phyloP scores from a whole-genome alignment of 2,113 vertebrate species.

The Cheilinus undulatus region DNA sequence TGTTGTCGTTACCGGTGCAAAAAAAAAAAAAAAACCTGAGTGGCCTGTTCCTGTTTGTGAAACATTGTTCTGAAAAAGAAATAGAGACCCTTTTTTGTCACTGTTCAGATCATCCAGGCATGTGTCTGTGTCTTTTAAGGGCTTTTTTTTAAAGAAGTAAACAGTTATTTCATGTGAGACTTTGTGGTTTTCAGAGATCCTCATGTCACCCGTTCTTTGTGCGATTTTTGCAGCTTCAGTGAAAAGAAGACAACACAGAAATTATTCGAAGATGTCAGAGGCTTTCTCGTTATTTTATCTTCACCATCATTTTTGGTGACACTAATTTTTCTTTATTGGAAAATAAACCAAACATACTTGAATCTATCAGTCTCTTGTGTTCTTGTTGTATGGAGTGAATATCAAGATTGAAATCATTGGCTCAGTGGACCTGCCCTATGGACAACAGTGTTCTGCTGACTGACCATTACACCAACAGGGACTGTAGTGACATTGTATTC shows the following conservation, averaged over 20 bases:
- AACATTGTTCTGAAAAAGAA: slow-evolving; percentile 58
- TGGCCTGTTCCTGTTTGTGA: slow-evolving; percentile 64
- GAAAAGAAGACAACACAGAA: slow-evolving; percentile 34
- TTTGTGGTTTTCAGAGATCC: slow-evolving; percentile 44
- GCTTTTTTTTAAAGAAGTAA: slow-evolving; percentile 57
- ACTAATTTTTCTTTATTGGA: slow-evolving; percentile 74
- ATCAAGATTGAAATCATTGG: too few relatives aligned
- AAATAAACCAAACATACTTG: slow-evolving; percentile 83
- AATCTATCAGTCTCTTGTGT: slow-evolving; percentile 33
- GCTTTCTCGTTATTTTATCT: slow-evolving; percentile 65
- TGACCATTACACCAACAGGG: too few relatives aligned
- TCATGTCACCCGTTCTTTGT: slow-evolving; percentile 47
- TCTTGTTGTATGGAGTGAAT: not conserved
- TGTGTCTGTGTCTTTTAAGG: slow-evolving; percentile 57
- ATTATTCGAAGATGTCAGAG: slow-evolving; percentile 54
- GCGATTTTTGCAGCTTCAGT: slow-evolving; percentile 47
- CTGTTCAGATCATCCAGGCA: slow-evolving; percentile 27
- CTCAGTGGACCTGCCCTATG: too few relatives aligned
- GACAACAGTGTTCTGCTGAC: too few relatives aligned
- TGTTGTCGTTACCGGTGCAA: slow-evolving; percentile 59
- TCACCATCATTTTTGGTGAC: slow-evolving; percentile 73
- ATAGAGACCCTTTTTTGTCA: slow-evolving; percentile 8
- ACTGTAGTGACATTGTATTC: too few relatives aligned
- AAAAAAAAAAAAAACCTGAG: slow-evolving; percentile 50
- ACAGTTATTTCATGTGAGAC: slow-evolving; percentile 29